phyloP scores from a whole-genome alignment of 2,888 invertebrate species.

The Lutraria lutraria region DNA sequence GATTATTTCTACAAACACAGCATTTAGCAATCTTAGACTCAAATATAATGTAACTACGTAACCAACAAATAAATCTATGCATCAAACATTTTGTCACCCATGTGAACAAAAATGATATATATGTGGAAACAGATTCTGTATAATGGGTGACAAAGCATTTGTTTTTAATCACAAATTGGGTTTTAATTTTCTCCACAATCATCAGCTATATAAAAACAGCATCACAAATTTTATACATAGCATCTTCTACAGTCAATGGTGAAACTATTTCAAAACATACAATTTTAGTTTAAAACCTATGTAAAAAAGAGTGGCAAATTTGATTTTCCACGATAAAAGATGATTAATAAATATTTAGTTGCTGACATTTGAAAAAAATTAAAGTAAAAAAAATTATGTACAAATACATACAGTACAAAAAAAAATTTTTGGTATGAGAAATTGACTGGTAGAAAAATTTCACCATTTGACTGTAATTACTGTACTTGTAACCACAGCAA shows the following conservation, averaged over 20 bases:
- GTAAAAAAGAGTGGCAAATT: too few species aligned
- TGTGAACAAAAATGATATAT: not conserved
- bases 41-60: not conserved
- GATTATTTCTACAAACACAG: not conserved
- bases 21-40: not conserved
- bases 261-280: not conserved
- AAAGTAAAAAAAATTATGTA: too few species aligned
- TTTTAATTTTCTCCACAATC: conserved; percentile 8
- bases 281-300: not conserved
- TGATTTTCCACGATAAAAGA: too few species aligned
- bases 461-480: not conserved
- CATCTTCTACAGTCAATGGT: not conserved
- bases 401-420: not conserved
- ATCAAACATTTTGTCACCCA: not conserved
- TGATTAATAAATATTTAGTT: too few species aligned
- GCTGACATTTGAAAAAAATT: too few species aligned
- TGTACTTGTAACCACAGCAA: not conserved
- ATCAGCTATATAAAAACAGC: not conserved
- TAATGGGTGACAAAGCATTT: not conserved
- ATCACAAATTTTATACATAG: not conserved
- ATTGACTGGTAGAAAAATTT: not conserved
- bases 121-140: not conserved
- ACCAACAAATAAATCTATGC: not conserved
- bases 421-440: not conserved
- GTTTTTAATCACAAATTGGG: not conserved